phyloP scores from a whole-genome alignment of 2,113 vertebrate species.

The Anolis sagrei region DNA sequence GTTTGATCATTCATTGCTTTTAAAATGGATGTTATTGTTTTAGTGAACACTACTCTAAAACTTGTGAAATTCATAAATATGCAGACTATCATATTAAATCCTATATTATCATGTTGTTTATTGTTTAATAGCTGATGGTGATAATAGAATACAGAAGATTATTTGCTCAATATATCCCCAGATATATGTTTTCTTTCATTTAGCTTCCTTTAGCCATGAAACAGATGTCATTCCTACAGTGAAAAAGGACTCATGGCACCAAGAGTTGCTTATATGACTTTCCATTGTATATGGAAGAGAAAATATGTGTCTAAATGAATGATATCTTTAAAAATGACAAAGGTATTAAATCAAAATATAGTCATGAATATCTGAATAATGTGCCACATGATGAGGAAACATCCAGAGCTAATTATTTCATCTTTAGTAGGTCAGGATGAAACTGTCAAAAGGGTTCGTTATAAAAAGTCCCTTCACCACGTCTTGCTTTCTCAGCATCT shows the following conservation, averaged over 20 bases:
- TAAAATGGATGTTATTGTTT: background rate
- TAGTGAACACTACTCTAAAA: background rate
- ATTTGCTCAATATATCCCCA: background rate
- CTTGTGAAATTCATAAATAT: too few species aligned
- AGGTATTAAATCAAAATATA: background rate
- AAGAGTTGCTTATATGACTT: background rate
- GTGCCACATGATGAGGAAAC: background rate
- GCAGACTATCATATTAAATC: too few species aligned
- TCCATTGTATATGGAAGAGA: background rate
- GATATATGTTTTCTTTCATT: background rate
- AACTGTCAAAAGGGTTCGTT: background rate
- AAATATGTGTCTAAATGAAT: slow-evolving; percentile 10
- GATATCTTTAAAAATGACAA: background rate
- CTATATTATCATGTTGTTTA: background rate
- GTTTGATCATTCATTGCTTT: background rate
- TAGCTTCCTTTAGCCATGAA: background rate
- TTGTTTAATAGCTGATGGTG: too few species aligned
- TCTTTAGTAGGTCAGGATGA: slow-evolving; percentile 12
- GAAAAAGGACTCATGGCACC: background rate
- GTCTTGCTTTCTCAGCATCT: background rate
- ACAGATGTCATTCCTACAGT: background rate
- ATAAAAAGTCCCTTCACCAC: accelerated
- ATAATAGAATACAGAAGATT: background rate
- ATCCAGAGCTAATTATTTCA: background rate
- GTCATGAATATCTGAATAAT: slow-evolving; percentile 7